phyloP scores from a whole-genome alignment of 2,797 vertebrate species.

The Halcyon smyrnensis region DNA sequence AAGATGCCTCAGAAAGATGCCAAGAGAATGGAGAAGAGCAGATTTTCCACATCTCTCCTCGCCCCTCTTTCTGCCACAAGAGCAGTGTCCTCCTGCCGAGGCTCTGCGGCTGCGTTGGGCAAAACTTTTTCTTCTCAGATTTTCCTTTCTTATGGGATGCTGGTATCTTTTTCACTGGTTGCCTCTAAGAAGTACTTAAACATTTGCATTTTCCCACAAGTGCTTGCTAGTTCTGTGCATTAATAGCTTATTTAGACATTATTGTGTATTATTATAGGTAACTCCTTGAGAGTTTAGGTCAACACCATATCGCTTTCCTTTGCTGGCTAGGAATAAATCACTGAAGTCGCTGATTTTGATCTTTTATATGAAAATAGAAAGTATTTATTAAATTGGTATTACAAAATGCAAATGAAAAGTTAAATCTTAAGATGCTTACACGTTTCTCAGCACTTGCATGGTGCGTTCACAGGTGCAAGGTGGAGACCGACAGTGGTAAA shows the following conservation, averaged over 20 bases:
- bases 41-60: background rate
- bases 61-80: background rate
- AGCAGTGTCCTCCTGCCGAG: accelerated
- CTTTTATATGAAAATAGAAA: background rate
- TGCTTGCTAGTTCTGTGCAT: background rate
- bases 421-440: background rate
- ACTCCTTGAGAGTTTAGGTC: background rate
- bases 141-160: background rate
- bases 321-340: background rate
- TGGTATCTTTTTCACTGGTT: background rate
- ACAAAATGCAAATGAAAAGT: background rate
- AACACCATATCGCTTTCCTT: background rate
- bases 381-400: background rate
- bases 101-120: background rate
- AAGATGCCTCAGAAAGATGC: background rate
- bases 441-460: background rate
- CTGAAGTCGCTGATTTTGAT: background rate
- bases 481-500: accelerated
- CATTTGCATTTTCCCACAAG: background rate
- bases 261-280: background rate
- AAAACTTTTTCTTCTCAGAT: background rate
- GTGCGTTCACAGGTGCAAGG: accelerated
- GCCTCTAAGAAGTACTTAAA: background rate
- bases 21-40: background rate
- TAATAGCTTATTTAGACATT: background rate